Conservation (phyloP, 2,888 invertebrate species). For the Drosophila koepferae region DNA sequence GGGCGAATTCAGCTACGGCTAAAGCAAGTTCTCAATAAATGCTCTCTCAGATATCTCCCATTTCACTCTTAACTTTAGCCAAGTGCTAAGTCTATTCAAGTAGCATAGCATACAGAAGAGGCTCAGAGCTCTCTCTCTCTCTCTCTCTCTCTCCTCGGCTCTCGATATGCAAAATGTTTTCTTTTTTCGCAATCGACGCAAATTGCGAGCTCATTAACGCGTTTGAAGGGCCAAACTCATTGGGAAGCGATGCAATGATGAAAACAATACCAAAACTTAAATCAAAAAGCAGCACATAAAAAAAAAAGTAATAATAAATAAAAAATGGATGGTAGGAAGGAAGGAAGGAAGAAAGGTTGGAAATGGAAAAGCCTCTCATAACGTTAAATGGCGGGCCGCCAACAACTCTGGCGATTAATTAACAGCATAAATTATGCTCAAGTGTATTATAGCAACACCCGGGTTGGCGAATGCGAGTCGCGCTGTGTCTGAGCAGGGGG, state of each 20-base stretch:
- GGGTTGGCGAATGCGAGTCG: slow-evolving; percentile 4
- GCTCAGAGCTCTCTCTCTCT: not conserved
- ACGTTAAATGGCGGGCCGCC: slow-evolving; percentile 48
- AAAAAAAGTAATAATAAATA: no score
- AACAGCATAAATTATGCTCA: slow-evolving; percentile 81
- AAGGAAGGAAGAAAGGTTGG: not conserved
- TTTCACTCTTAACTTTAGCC: no score
- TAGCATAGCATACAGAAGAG: not conserved
- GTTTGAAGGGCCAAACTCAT: slow-evolving; percentile 40
- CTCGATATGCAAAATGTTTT: not conserved
- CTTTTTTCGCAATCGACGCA: slow-evolving; percentile 22
- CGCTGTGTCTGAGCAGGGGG: not conserved
- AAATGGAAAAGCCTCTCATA: slow-evolving; percentile 24
- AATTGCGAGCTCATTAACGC: slow-evolving; percentile 56
- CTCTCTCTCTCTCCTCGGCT: no score
- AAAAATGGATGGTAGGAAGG: not conserved
- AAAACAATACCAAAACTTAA: slow-evolving; percentile 38
- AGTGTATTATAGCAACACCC: slow-evolving; percentile 74
- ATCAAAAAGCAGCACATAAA: not conserved
- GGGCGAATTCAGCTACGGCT: no score
- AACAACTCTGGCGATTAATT: slow-evolving; percentile 67
- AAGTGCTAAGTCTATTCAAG: not conserved
- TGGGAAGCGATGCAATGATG: slow-evolving; percentile 20
- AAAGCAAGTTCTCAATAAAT: not conserved
- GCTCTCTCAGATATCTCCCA: no score